Percentiles rank a stretch among this genome's conserved stretches.
phyloP scores from a whole-genome alignment of 2,888 invertebrate species.

The Dasypolia templi region DNA sequence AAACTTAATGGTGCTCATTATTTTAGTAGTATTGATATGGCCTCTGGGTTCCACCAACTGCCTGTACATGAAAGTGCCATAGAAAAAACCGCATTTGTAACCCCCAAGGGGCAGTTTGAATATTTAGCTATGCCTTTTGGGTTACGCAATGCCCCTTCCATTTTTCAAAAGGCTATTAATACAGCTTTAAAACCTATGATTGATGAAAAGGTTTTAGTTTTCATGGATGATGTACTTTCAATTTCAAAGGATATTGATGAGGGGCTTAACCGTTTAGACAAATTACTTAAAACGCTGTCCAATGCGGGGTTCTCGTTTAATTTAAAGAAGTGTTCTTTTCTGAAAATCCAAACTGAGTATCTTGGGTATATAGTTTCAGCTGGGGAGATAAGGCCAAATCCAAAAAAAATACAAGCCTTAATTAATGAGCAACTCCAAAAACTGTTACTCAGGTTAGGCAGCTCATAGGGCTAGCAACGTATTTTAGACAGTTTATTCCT shows the following conservation, averaged over 20 bases:
- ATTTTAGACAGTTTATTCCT: conserved; percentile 1
- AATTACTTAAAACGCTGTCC: conserved; percentile 1
- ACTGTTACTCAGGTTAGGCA: neutral
- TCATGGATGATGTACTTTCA: conserved; percentile 2
- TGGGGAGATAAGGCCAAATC: neutral
- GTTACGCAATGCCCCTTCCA: no score
- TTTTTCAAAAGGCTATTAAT: no score
- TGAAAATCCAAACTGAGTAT: neutral
- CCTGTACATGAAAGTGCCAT: no score
- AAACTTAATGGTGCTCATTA: no score
- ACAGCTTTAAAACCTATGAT: no score
- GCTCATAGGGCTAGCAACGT: neutral
- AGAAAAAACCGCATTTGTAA: no score
- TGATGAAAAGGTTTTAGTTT: conserved; percentile 4
- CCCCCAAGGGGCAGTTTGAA: no score
- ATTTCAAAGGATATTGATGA: neutral
- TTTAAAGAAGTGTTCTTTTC: conserved; percentile 4
- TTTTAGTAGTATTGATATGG: no score
- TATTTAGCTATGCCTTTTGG: no score
- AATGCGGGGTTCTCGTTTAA: no score
- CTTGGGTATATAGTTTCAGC: conserved; percentile 1
- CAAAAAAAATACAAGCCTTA: conserved; percentile 2
- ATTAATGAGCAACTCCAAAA: neutral
- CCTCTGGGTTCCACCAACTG: no score
- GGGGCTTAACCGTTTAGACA: neutral